A percentile compares a stretch with the other conserved stretches of the same genome.
Evolutionary conservation across 2,888 invertebrate species (phyloP).

Genomic region (Andrena bucephala): DNA sequence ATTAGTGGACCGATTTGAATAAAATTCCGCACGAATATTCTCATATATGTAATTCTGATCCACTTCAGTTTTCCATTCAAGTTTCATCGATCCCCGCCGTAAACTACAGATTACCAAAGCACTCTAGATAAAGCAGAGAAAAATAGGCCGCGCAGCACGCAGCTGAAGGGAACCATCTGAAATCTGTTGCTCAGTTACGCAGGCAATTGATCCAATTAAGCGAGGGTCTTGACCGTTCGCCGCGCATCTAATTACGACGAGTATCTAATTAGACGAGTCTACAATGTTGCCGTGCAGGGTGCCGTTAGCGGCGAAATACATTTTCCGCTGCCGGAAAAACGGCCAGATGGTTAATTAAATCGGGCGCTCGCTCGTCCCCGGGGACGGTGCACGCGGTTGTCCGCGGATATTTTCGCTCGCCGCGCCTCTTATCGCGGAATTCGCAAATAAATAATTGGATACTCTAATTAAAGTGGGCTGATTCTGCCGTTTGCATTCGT

Average conservation of each 20-base stretch:
- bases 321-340: slow-evolving; percentile 45
- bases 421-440: slow-evolving; percentile 38
- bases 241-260: neutral
- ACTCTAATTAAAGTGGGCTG: slow-evolving; percentile 47
- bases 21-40: too few species aligned
- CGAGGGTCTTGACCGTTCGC: neutral
- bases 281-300: slow-evolving; percentile 2
- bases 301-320: slow-evolving; percentile 40
- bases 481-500: slow-evolving; percentile 21
- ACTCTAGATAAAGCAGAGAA: too few species aligned
- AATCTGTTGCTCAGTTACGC: slow-evolving; percentile 3
- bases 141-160: neutral
- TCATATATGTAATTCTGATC: too few species aligned
- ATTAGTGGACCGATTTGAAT: too few species aligned
- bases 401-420: slow-evolving; percentile 13
- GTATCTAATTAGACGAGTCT: slow-evolving; percentile 31
- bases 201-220: slow-evolving; percentile 21
- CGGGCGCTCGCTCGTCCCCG: slow-evolving; percentile 12
- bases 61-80: too few species aligned
- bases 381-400: neutral
- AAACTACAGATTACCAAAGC: too few species aligned
- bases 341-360: slow-evolving; percentile 41
- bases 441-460: slow-evolving; percentile 53
- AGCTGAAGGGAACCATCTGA: neutral
- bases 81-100: too few species aligned